phyloP scores from a whole-genome alignment of 2,888 invertebrate species.

The Limnephilus lunatus region DNA sequence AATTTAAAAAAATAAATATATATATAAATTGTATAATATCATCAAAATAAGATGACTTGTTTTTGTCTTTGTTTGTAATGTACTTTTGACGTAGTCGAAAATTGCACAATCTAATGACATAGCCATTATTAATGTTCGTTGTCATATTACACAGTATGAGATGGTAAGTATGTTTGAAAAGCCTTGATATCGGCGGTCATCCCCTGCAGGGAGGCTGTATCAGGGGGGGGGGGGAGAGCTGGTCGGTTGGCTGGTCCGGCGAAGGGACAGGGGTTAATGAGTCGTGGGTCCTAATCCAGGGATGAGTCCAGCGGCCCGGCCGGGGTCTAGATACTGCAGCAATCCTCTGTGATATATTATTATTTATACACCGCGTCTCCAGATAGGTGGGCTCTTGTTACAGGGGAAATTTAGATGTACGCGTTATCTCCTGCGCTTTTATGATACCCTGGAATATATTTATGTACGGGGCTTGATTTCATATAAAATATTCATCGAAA shows the following conservation, averaged over 20 bases:
- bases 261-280: slow-evolving; percentile 66
- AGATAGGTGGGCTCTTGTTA: slow-evolving; percentile 67
- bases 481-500: neutral
- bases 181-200: slow-evolving; percentile 52
- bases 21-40: neutral
- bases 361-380: slow-evolving; percentile 66
- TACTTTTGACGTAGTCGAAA: neutral
- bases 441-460: slow-evolving; percentile 46
- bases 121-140: slow-evolving; percentile 34
- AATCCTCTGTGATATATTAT: slow-evolving; percentile 67
- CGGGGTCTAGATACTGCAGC: slow-evolving; percentile 64
- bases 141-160: slow-evolving; percentile 25
- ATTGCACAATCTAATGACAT: slow-evolving; percentile 23
- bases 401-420: slow-evolving; percentile 26
- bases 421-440: slow-evolving; percentile 15
- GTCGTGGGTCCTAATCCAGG: slow-evolving; percentile 66
- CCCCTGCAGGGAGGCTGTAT: slow-evolving; percentile 20
- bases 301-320: slow-evolving; percentile 66
- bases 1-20: no score
- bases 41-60: neutral
- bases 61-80: neutral
- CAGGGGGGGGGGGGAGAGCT: slow-evolving; percentile 7
- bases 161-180: slow-evolving; percentile 47
- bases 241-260: slow-evolving; percentile 50
- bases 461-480: neutral